phyloP scores from a whole-genome alignment of 2,113 vertebrate species.

The Seriola aureovittata region DNA sequence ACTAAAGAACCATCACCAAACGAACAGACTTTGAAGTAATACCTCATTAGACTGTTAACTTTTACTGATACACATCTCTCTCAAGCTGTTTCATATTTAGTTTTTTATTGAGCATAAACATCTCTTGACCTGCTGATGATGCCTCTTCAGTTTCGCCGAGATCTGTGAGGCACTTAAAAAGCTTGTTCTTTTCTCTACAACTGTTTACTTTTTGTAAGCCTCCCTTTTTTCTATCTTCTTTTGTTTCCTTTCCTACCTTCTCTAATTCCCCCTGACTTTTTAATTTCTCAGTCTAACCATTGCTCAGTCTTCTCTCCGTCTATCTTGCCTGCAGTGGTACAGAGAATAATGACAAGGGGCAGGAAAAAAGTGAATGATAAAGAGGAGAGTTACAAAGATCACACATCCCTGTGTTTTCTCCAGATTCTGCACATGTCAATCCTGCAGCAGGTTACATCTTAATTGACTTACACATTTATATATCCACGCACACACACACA shows the following conservation, averaged over 20 bases:
- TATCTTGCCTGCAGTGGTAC: not conserved
- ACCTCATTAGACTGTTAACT: not conserved
- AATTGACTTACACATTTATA: not conserved
- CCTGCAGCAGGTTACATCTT: not conserved
- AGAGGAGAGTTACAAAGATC: not conserved
- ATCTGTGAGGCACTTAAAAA: not conserved
- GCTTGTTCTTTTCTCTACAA: slow-evolving; percentile 13
- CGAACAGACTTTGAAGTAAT: not conserved
- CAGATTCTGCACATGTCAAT: not conserved
- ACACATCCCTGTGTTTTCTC: not conserved
- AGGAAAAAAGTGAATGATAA: slow-evolving; percentile 1
- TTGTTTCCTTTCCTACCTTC: not conserved
- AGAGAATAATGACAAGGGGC: not conserved
- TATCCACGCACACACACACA: not conserved
- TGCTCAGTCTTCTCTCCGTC: not conserved
- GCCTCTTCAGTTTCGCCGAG: not conserved
- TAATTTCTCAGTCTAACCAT: not conserved
- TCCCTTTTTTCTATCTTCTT: not conserved
- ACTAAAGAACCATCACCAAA: not conserved
- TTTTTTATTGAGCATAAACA: slow-evolving; percentile 18
- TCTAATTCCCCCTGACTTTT: not conserved
- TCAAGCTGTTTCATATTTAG: not conserved
- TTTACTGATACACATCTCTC: not conserved
- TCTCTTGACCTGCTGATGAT: not conserved
- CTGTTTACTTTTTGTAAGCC: slow-evolving; percentile 11